Base-by-base conservation (phyloP, 2,888 invertebrate genomes). In the Pecten maximus region DNA sequence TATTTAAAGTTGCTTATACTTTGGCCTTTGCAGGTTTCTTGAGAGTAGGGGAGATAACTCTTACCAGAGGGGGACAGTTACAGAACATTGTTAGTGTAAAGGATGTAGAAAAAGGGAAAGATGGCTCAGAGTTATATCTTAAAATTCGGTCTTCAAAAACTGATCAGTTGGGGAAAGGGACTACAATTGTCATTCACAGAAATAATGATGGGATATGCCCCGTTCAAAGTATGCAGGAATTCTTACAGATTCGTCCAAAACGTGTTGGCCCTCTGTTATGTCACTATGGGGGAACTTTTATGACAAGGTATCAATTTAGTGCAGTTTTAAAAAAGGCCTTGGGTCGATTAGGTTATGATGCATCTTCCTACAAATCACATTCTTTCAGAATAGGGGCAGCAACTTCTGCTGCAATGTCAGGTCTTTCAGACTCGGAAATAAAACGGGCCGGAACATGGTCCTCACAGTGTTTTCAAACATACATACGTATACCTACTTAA, bases 81-180 rank as follows among this genome's bases (percentile, higher is more conserved):
- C 35, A 88, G 1, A 19, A 28, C 15, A 60, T 54, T 16, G 23
- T 88, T n/a, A 54, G 88, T 15, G 39, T 88, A 50, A 54, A 39
- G 28, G 88, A 88, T 88, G 40, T 54, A 15, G 15, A 19, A 40
- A 39, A 50, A 35, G 12, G 10, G 15, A n/a, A n/a, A 35, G 40
- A 44, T 44, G 12, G 12, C 44, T 44, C 19, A 23, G 28, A 88
- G 39, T n/a, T 88, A 19, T 44, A 10, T 15, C 12, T 88, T 15
- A 44, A 28, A n/a, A 88, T 54, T 19, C 44, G 54, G 35, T 54
- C 12, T 28, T 88, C 54, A 19, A 54, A 88, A 88, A 23, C 54
- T 23, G 88, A 88, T 39, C 88, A 88, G 39, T 88, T 39, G 15
- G 54, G 88, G 39, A 88, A 35, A 39, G 88, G 88, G 23, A 40